Evolutionary conservation across 2,797 vertebrate genomes (phyloP), one percentile per base, ranked within the genome.

Genomic region (Chrosomus eos): DNA sequence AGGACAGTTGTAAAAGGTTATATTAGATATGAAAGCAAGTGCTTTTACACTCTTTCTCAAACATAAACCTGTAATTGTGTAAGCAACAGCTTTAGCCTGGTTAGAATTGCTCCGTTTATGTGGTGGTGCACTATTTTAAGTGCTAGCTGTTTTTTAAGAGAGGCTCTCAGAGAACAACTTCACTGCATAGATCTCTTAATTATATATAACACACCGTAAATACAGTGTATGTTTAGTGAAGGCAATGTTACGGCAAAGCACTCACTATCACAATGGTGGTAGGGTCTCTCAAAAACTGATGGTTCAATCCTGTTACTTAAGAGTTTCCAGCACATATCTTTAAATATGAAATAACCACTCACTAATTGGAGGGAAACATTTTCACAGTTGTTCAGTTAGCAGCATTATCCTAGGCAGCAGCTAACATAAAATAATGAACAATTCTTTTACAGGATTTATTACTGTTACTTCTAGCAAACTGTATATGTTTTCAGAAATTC

Each of bases 141-240:
- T 21, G 36, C 36, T 7, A 19, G 38, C 36, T 11, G 36, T 43
- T 77, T 60, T 40, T 76, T 77, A 62, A 40, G 36, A 5, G 58
- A 38, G 23, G 43, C 43, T 83, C 60, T 83, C 45, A 76, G 72
- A 40, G 51, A 76, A 67, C 72, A 67, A 53, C 45, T 55, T 83
- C 43, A 67, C 81, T 83, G 72, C 81, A 76, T 67, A 76, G 72
- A 83, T 76, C 72, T 43, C 73, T 83, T 76, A 76, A 76, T 76
- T 76, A 76, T 11, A 83, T 21, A 55, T 10, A 55, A 11, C 55
- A 60, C 58, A 38, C 40, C 23, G 51, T 74, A 38, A 82, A 74
- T 21, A 64, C 28, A 82, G 80, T 18, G 51, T 31, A 16, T 26
- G 38, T 58, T 33, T 72, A 36, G 36, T 60, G 19, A 31, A 28